Conservation (phyloP, 2,888 invertebrate species). For the Plemyria rubiginata region DNA sequence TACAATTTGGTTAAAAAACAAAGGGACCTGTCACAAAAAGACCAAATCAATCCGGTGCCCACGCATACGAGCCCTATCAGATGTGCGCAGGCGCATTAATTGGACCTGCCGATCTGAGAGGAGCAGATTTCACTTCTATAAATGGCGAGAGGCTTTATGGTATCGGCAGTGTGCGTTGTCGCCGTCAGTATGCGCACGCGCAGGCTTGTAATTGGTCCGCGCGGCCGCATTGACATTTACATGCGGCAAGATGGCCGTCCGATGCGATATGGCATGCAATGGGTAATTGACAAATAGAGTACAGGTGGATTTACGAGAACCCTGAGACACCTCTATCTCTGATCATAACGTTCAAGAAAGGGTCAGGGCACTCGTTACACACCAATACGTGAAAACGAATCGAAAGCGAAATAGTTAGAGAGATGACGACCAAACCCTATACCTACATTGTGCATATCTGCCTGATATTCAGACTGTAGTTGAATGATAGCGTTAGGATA, state of each 20-base stretch:
- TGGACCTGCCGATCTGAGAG: slow-evolving; percentile 71
- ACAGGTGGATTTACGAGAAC: slow-evolving; percentile 41
- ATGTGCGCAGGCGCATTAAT: slow-evolving; percentile 73
- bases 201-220: slow-evolving; percentile 78
- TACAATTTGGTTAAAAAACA: slow-evolving; percentile 18
- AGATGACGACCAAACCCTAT: no score
- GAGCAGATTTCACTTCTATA: slow-evolving; percentile 77
- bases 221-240: slow-evolving; percentile 80
- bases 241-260: slow-evolving; percentile 78
- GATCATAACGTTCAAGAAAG: slow-evolving; percentile 18
- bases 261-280: slow-evolving; percentile 71
- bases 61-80: slow-evolving; percentile 60
- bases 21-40: slow-evolving; percentile 33
- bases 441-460: no score
- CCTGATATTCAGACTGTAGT: no score
- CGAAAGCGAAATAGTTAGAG: no score
- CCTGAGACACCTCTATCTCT: slow-evolving; percentile 21
- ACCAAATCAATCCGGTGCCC: slow-evolving; percentile 35
- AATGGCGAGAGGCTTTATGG: slow-evolving; percentile 81
- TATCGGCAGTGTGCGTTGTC: slow-evolving; percentile 74
- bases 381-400: no score
- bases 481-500: no score
- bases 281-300: slow-evolving; percentile 80
- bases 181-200: slow-evolving; percentile 76
- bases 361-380: neutral